Evolutionary conservation across 2,797 vertebrate species (phyloP).

Genomic region (Rhyacichthys aspro): DNA sequence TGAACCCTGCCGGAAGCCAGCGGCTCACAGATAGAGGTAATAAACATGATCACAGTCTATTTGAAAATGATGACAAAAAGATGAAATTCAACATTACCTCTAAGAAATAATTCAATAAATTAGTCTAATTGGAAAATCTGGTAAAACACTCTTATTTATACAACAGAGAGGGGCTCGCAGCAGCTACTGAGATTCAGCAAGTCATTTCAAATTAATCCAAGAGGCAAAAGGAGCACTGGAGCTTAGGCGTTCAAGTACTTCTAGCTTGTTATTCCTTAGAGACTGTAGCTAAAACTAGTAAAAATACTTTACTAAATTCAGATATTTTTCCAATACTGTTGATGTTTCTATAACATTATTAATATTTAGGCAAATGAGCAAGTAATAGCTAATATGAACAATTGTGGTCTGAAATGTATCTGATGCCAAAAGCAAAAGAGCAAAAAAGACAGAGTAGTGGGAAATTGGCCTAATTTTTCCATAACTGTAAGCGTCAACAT

Average conservation of each 20-base stretch:
- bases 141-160: constrained; percentile 21
- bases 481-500: no score
- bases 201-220: constrained; percentile 14
- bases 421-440: no score
- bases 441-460: no score
- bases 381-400: no score
- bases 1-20: constrained; percentile 20
- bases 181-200: background rate
- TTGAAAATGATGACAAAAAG: constrained; percentile 14
- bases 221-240: background rate
- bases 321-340: background rate
- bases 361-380: no score
- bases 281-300: background rate
- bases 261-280: background rate
- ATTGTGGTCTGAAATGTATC: no score
- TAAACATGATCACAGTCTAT: constrained; percentile 15
- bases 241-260: constrained; percentile 1
- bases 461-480: no score
- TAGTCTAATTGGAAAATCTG: constrained; percentile 27
- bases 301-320: background rate
- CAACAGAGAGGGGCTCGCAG: constrained; percentile 2
- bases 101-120: constrained; percentile 17
- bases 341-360: no score
- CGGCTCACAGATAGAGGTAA: constrained; percentile 12
- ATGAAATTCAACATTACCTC: constrained; percentile 23